Percentiles rank a stretch among this genome's conserved stretches.
Conservation (phyloP, 2,888 invertebrate genomes). For the Stegana nigrithorax region DNA sequence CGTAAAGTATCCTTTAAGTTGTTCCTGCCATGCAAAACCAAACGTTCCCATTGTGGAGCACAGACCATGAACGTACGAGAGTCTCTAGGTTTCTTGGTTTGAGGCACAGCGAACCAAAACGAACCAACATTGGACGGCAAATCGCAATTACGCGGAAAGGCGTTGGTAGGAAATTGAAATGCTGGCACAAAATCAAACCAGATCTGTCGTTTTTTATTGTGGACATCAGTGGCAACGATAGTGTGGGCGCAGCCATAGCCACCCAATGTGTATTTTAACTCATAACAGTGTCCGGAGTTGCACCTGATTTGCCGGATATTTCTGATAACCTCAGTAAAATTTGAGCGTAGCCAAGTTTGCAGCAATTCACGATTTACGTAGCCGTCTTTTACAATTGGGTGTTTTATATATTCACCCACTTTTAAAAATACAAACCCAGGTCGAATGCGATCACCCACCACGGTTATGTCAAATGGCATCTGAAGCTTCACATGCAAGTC, state of each 20-base stretch:
- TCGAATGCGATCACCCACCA: conserved; percentile 4
- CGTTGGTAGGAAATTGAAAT: conserved; percentile 36
- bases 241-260: conserved; percentile 52
- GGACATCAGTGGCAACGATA: conserved; percentile 33
- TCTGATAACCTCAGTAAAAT: conserved; percentile 27
- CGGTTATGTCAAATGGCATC: conserved; percentile 24
- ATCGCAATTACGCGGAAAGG: conserved; percentile 29
- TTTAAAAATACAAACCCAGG: not conserved
- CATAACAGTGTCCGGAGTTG: conserved; percentile 20
- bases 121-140: not conserved
- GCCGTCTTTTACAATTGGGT: not conserved
- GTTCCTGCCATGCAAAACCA: conserved; percentile 32
- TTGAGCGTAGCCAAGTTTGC: conserved; percentile 47
- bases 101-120: conserved; percentile 54
- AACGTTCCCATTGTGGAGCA: conserved; percentile 43
- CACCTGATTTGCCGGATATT: conserved; percentile 27
- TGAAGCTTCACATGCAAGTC: conserved; percentile 44
- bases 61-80: conserved; percentile 40
- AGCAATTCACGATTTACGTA: conserved; percentile 40
- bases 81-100: conserved; percentile 19
- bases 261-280: conserved; percentile 28
- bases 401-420: no score
- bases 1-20: conserved; percentile 48
- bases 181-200: conserved; percentile 55
- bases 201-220: conserved; percentile 29